Percentiles rank a stretch among this genome's conserved stretches.
Conservation (phyloP, 2,113 vertebrate genomes). For the Ptyas mucosa region DNA sequence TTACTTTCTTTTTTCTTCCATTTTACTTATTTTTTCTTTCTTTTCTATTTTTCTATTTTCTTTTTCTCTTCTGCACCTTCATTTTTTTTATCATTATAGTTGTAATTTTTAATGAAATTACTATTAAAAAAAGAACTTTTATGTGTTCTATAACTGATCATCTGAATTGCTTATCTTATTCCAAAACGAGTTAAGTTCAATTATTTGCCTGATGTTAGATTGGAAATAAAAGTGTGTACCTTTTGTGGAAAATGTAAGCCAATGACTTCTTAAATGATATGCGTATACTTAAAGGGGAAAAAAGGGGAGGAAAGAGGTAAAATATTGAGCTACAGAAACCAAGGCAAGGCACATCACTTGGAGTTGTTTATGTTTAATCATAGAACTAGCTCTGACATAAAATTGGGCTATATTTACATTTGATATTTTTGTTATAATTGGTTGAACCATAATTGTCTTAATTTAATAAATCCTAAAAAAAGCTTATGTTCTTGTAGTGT, state of each 20-base stretch:
- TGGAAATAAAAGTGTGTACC: not conserved
- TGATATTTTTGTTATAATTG: not conserved
- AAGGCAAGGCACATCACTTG: not conserved
- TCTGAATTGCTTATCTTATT: not conserved
- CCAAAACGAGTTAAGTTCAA: not conserved
- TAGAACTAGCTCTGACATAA: not conserved
- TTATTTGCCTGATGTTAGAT: not conserved
- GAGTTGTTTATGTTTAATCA: not conserved
- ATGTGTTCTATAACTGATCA: not conserved
- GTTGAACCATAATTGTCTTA: not conserved
- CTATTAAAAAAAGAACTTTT: not conserved
- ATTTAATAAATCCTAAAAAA: not conserved
- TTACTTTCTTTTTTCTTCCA: too few species aligned
- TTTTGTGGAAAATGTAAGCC: not conserved
- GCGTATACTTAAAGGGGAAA: not conserved
- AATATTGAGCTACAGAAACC: not conserved
- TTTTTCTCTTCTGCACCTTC: too few species aligned
- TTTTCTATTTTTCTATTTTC: too few species aligned
- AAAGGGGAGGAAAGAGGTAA: not conserved
- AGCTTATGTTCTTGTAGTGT: not conserved
- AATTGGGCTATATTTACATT: not conserved
- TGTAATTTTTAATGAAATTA: too few species aligned
- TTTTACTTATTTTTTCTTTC: too few species aligned
- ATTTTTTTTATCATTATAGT: too few species aligned
- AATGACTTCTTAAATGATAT: not conserved